Base-by-base conservation (phyloP, 2,113 vertebrate genomes). In the Gallinago jamesoni region DNA sequence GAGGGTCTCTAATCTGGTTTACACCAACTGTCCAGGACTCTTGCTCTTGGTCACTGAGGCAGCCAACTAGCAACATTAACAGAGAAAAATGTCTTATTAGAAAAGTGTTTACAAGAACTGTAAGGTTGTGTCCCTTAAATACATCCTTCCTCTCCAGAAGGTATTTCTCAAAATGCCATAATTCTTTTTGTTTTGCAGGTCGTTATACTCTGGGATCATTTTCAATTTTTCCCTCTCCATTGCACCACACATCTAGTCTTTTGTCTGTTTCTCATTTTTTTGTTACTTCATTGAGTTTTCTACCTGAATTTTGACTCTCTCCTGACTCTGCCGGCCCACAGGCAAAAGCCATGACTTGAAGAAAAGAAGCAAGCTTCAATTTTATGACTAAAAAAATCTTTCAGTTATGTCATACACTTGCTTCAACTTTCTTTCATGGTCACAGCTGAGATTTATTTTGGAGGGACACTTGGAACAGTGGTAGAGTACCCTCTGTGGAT, bases 111-210 rank as follows among this genome's bases (percentile, higher is more conserved):
- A 83, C 48, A 89, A 87, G 56, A 94, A 52, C 83, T 69, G 37
- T 47, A 50, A 91, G 4, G 0, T 56, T 86, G 60, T 80, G 75
- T 86, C 39, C 68, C 83, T 94, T 89, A 81, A 92, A 94, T 64
- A 59, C 39, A 92, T 87, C 79, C 68, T 86, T 81, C 27, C 72
- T 75, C 77, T 96, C 87, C 92, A 96, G 93, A 93, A 96, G 94
- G 67, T 88, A 75, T 43, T 90, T 86, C 57, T 96, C 92, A 95
- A 84, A 94, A 84, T 63, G 50, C 64, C 43, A 68, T 89, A 86
- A 78, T 84, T 50, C 60, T 68, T 84, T 73, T 31, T 87, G 30
- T 81, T 90, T 94, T 81, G 28, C 60, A 91, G 62, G 52, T 75
- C 69, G 81, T 87, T 77, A 59, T 56, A 41, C 14, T 74, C 45